A percentile compares a stretch with the other conserved stretches of the same genome.
These are phyloP conservation scores for Hestina assimilis DNA, from an alignment of 1,140 invertebrate genomes.

Conservation along the genomic window DNA sequence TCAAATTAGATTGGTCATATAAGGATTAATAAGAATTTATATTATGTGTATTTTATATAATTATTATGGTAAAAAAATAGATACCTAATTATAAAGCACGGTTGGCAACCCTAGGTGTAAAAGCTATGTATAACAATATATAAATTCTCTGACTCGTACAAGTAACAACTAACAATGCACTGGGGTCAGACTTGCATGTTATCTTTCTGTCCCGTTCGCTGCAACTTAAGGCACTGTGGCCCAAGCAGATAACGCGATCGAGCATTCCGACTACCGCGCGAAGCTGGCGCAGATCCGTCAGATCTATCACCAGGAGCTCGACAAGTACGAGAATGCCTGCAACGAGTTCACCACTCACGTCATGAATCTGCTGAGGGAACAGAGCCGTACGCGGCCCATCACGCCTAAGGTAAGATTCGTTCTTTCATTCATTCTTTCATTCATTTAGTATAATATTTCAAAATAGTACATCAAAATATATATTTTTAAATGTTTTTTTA, in stretches of 20 bases:
- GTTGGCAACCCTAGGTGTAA: too few species aligned
- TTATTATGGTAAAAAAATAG: too few species aligned
- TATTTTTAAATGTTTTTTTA: not conserved
- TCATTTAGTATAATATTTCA: not conserved
- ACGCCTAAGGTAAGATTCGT: constrained; percentile 85
- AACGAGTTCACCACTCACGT: constrained; percentile 99
- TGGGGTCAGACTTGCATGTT: constrained; percentile 49
- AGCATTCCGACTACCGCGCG: constrained; percentile 99
- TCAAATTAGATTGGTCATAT: too few species aligned
- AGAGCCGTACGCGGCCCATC: constrained; percentile 97
- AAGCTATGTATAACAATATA: too few species aligned
- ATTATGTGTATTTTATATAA: too few species aligned
- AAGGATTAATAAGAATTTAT: too few species aligned
- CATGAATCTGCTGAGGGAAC: constrained; percentile 98
- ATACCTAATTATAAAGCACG: too few species aligned
- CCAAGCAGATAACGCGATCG: constrained; percentile 96
- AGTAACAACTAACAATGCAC: constrained; percentile 13
- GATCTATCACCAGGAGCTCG: constrained; percentile 99
- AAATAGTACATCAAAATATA: not conserved
- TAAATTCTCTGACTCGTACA: not conserved
- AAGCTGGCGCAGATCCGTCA: constrained; percentile 99
- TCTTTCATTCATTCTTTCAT: too few species aligned
- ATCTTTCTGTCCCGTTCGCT: constrained; percentile 53
- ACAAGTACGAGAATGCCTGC: constrained; percentile 99
- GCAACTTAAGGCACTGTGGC: constrained; percentile 74